Base-by-base conservation (phyloP, 2,797 vertebrate species). In the Anguilla marmorata region DNA sequence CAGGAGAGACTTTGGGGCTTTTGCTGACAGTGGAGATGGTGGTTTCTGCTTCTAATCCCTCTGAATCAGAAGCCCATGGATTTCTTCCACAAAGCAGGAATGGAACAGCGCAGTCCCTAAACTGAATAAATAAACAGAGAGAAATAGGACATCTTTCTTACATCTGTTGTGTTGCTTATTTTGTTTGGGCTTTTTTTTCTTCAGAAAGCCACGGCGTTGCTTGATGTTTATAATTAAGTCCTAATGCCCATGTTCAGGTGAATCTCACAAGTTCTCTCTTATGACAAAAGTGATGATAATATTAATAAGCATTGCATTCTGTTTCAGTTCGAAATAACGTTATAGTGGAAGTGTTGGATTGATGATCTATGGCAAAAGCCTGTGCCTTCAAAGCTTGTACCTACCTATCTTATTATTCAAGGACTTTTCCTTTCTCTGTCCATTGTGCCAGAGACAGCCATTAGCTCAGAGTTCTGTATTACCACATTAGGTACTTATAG, bases 1-100 rank as follows among this genome's bases (percentile, higher is more conserved):
- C 69, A 0, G 95, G 94, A 66, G 88, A 92, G 74, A 95, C 93
- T 93, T 93, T 93, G 87, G 37, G 33, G 79, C 56, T 88, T 66
- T 87, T 94, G 92, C 48, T 87, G 45, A 89, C 0, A 16, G 63
- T 48, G 86, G 93, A 93, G 11, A 94, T 86, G 0, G 90, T 91
- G 0, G 93, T 94, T 3, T 85, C 74, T 1, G 45, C 85, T 82
- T 95, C 94, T 1, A 93, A 93, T 8, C 16, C 72, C 2, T 95
- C 93, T 0, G 93, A 91, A 0, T 95, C 91, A 69, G 92, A 89
- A 11, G 85, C 85, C 88, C 72, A 85, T 0, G 89, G 85, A 52
- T 90, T 90, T 86, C 76, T 93, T 45, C 94, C 92, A 88, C 96
- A 96, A 87, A 94, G 90, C 84, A 97, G 92, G 87, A 96, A 94